Evolutionary conservation across 2,113 vertebrate genomes (phyloP), one percentile per base, ranked within the genome.

Genomic region (Pollachius pollachius): DNA sequence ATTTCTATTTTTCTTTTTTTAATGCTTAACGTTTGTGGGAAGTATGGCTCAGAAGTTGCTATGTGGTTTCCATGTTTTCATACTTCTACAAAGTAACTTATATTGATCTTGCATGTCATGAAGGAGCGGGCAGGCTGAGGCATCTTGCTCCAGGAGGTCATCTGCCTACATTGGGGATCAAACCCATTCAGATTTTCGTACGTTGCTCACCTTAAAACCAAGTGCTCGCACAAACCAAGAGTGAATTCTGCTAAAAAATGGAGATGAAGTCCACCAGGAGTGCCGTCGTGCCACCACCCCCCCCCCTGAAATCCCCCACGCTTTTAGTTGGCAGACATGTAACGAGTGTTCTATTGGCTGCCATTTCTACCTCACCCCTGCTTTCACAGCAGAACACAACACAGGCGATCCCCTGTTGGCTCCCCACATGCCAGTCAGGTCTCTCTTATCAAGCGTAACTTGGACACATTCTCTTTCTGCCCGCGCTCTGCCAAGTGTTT

Each of bases 231-330:
- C 65, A 30, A 25, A 18, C 2, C 69, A 67, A 69, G 21, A 69
- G 73, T 62, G 48, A 41, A 65, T 65, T 69, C 4, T 41, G 62
- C 57, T n/a, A 77, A 37, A 78, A 77, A 79, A 69, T 54, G 37
- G 79, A 76, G 79, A 81, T 78, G 79, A 65, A 83, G 70, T 76
- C 71, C 74, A 19, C 64, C 75, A 62, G 67, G 64, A 62, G 66
- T 68, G 69, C n/a, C 70, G 71, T 59, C 17, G 70, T 56, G 68
- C 78, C 71, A 66, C 75, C 25, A 72, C 68, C 72, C 75, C 25
- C 72, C 68, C 72, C 41, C 41, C 41, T 48, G 41, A 48, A 13
- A 48, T 12, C 41, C 41, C 41, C 41, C 12, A 13, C 41, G 9
- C 79, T 69, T 80, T 6, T 73, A 71, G 72, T 69, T 78, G 76